Conservation (phyloP, 2,888 invertebrate genomes). For the Drosophila hamatofila region DNA sequence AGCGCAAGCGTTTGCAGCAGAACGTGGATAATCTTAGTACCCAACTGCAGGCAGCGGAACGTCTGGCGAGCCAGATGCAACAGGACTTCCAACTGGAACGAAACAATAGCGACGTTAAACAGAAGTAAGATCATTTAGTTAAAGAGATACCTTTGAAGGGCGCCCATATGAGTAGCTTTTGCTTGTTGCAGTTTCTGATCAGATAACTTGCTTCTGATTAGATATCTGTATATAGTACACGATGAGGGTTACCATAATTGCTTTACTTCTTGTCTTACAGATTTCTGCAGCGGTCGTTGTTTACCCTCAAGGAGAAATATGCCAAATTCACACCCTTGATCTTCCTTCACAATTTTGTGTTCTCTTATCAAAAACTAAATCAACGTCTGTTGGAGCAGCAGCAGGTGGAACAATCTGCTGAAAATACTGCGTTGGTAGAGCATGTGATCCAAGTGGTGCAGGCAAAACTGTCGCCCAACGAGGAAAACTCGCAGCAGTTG, state of each 20-base stretch:
- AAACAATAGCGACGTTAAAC: slow-evolving; percentile 76
- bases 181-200: too few relatives aligned
- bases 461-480: slow-evolving; percentile 41
- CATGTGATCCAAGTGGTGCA: slow-evolving; percentile 51
- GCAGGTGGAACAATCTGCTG: slow-evolving; percentile 32
- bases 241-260: too few relatives aligned
- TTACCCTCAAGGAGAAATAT: slow-evolving; percentile 82
- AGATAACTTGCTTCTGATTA: too few relatives aligned
- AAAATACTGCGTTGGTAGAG: slow-evolving; percentile 20
- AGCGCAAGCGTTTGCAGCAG: slow-evolving; percentile 68
- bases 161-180: too few relatives aligned
- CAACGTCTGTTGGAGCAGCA: slow-evolving; percentile 52
- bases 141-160: too few relatives aligned
- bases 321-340: slow-evolving; percentile 84
- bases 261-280: slow-evolving; percentile 38
- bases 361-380: slow-evolving; percentile 77
- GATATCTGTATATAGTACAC: too few relatives aligned
- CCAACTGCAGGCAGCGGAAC: slow-evolving; percentile 61
- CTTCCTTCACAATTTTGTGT: slow-evolving; percentile 83
- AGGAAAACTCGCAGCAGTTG: slow-evolving; percentile 68
- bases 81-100: slow-evolving; percentile 76
- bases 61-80: slow-evolving; percentile 52
- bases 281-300: slow-evolving; percentile 82
- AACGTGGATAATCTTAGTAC: slow-evolving; percentile 55
- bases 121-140: slow-evolving; percentile 65